phyloP scores from a whole-genome alignment of 2,888 invertebrate genomes.

The Caenorhabditis panamensis region DNA sequence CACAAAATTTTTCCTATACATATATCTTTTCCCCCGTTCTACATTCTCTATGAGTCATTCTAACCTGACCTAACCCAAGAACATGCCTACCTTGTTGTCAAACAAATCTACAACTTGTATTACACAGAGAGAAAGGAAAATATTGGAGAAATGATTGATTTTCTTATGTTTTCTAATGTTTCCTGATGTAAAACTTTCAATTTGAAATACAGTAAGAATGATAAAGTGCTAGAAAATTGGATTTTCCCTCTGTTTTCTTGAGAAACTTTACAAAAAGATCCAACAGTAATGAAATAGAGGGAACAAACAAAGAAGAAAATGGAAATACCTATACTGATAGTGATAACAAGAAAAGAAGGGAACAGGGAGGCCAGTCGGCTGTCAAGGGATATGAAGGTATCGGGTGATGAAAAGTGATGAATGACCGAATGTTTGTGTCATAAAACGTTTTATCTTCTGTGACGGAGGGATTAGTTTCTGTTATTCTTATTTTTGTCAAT shows the following conservation, averaged over 20 bases:
- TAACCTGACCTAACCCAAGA: neutral
- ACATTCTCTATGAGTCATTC: neutral
- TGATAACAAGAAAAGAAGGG: conserved; percentile 19
- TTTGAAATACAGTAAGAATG: too few species aligned
- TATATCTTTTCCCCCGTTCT: too few species aligned
- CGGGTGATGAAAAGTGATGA: conserved; percentile 52
- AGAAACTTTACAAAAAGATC: too few species aligned
- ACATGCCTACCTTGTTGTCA: neutral
- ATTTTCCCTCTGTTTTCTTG: neutral
- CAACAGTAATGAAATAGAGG: too few species aligned
- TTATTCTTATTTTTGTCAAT: neutral
- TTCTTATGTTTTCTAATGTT: too few species aligned
- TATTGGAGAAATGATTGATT: too few species aligned
- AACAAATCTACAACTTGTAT: neutral
- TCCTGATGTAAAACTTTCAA: too few species aligned
- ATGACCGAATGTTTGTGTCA: conserved; percentile 47
- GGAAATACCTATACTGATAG: conserved; percentile 45
- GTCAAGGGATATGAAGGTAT: conserved; percentile 35
- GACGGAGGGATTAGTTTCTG: conserved; percentile 3
- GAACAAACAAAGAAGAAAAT: neutral
- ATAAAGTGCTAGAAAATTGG: too few species aligned
- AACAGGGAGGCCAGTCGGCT: conserved; percentile 41
- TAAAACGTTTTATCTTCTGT: conserved; percentile 23
- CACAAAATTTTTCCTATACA: too few species aligned
- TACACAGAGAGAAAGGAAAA: too few species aligned